These are phyloP conservation scores for Drosophila pruinosa DNA, from an alignment of 1,140 invertebrate genomes.

Conservation along the genomic window DNA sequence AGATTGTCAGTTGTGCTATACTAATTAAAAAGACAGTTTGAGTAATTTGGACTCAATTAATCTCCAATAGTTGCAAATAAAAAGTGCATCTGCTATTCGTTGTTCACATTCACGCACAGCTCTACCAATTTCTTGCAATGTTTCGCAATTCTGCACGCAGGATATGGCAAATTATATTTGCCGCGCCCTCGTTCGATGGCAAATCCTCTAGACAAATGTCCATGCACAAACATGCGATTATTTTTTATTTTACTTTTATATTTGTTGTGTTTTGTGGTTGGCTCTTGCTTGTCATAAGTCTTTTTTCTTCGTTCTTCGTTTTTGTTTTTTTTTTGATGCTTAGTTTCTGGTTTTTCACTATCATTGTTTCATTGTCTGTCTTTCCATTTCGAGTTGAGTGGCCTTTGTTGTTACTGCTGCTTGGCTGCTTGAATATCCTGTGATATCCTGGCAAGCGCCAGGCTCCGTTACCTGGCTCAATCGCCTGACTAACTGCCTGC, in stretches of 20 bases:
- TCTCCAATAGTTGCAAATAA: too few relatives aligned
- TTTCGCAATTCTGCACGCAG: conserved; percentile 29
- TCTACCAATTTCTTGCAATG: neutral
- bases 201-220: conserved; percentile 14
- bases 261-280: conserved; percentile 7
- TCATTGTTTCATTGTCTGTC: conserved; percentile 11
- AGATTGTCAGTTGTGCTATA: too few relatives aligned
- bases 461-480: conserved; percentile 36
- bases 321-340: neutral
- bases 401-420: neutral
- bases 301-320: neutral
- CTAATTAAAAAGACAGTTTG: too few relatives aligned
- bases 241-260: neutral
- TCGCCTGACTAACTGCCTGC: neutral
- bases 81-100: conserved; percentile 5
- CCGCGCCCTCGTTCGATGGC: conserved; percentile 24
- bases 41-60: too few relatives aligned
- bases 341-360: conserved; percentile 5
- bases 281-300: neutral
- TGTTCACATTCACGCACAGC: too few relatives aligned
- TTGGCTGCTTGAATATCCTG: conserved; percentile 28
- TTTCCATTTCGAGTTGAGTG: neutral
- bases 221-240: conserved; percentile 4
- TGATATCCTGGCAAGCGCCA: conserved; percentile 43
- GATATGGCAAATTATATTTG: conserved; percentile 68